Conservation (phyloP, 23 tunicate species). For the Aplidium turbinatum region DNA sequence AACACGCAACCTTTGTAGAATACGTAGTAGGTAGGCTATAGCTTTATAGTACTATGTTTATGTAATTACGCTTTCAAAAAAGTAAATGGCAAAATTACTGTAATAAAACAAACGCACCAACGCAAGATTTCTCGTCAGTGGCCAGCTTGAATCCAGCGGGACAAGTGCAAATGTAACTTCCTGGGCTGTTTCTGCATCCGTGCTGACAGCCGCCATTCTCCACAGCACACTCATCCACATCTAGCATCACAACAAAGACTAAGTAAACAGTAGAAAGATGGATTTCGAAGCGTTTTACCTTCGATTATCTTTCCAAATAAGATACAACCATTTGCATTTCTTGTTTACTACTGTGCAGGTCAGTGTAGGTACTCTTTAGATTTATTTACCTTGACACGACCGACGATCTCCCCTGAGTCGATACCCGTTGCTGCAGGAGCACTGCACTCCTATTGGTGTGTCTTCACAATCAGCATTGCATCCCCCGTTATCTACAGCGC, state of each 20-base stretch:
- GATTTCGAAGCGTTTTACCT: no score
- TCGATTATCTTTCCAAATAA: no score
- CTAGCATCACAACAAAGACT: no score
- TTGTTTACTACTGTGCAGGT: no score
- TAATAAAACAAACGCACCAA: conserved; percentile 36
- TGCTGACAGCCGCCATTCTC: conserved; percentile 69
- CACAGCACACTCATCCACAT: conserved; percentile 60
- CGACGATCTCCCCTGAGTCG: conserved; percentile 40
- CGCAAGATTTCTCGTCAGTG: conserved; percentile 50
- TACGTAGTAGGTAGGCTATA: no score
- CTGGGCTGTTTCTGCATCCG: conserved; percentile 69
- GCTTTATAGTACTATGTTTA: no score
- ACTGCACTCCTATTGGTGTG: conserved; percentile 74
- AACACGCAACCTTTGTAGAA: no score
- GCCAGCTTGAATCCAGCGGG: conserved; percentile 57
- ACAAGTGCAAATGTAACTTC: conserved; percentile 72
- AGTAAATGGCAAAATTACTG: neutral
- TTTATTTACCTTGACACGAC: conserved; percentile 61
- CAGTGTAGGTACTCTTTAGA: no score
- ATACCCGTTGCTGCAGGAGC: conserved; percentile 62
- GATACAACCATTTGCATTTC: no score
- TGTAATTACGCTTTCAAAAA: no score
- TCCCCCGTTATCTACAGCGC: conserved; percentile 80
- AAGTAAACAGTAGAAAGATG: no score
- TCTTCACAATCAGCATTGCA: conserved; percentile 65